These are phyloP conservation scores for Proteles cristata DNA, from an alignment of 2,113 vertebrate species.

Conservation along the genomic window DNA sequence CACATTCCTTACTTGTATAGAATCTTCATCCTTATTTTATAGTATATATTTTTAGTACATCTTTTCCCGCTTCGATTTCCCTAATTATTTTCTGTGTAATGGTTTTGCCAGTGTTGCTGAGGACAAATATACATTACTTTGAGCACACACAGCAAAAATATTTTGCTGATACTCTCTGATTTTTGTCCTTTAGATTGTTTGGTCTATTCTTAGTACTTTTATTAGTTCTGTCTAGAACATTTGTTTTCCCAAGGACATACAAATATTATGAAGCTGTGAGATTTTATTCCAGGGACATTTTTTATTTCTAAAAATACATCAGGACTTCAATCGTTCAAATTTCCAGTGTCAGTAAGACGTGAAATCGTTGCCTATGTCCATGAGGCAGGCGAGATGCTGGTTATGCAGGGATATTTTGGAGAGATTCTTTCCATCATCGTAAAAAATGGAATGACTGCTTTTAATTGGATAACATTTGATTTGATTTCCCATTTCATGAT, in stretches of 20 bases:
- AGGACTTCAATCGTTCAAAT: constrained; percentile 21
- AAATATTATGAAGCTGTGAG: constrained; percentile 64
- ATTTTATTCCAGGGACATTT: constrained; percentile 70
- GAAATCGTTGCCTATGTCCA: neutral
- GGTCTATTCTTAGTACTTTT: constrained; percentile 81
- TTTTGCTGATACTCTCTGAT: constrained; percentile 73
- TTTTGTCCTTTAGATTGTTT: constrained; percentile 70
- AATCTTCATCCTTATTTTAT: neutral
- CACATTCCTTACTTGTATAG: constrained; percentile 53
- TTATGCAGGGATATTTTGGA: neutral
- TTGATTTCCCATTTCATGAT: constrained; percentile 37
- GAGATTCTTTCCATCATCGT: neutral
- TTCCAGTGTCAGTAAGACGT: neutral
- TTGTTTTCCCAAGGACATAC: constrained; percentile 43
- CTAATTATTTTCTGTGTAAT: constrained; percentile 60
- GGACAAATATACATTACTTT: constrained; percentile 63
- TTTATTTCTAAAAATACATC: constrained; percentile 47
- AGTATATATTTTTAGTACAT: neutral
- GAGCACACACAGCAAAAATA: constrained; percentile 69
- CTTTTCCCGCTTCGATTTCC: neutral
- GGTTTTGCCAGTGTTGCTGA: constrained; percentile 5
- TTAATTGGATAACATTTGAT: constrained; percentile 39
- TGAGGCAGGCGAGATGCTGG: neutral
- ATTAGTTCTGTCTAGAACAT: constrained; percentile 67
- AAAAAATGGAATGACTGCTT: constrained; percentile 30